Evolutionary conservation across 2,888 invertebrate species (phyloP).

Genomic region (Agrilus cyanescens): DNA sequence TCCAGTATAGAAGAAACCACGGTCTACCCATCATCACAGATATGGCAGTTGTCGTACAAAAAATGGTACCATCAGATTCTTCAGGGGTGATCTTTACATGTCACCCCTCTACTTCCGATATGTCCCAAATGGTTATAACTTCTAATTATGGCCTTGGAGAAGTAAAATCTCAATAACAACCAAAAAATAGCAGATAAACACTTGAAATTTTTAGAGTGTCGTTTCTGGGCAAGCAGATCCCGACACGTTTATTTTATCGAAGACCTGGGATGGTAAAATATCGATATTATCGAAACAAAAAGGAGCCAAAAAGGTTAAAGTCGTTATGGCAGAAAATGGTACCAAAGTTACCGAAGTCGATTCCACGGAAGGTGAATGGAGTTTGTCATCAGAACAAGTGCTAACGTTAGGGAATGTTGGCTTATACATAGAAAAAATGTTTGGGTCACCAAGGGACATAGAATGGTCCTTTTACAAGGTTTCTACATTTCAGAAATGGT

Average conservation of each 20-base stretch:
- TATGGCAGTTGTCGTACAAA: constrained; percentile 74
- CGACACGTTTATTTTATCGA: constrained; percentile 52
- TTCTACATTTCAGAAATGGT: constrained; percentile 11
- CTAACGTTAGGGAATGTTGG: constrained; percentile 46
- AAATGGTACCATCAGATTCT: constrained; percentile 56
- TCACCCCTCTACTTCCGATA: constrained; percentile 62
- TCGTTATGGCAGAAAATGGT: constrained; percentile 36
- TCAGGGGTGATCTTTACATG: constrained; percentile 76
- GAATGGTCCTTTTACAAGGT: constrained; percentile 66
- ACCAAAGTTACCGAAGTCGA: constrained; percentile 26
- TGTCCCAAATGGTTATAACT: constrained; percentile 55
- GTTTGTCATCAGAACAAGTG: constrained; percentile 44
- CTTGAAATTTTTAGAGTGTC: constrained; percentile 47
- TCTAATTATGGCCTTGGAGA: constrained; percentile 77
- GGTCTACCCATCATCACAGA: constrained; percentile 54
- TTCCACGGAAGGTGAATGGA: constrained; percentile 27
- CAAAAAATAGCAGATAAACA: not conserved
- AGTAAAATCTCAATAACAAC: constrained; percentile 36
- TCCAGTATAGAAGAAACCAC: constrained; percentile 68
- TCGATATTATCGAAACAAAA: constrained; percentile 35
- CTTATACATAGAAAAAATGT: constrained; percentile 49
- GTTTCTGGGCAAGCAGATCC: constrained; percentile 70
- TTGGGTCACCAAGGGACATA: constrained; percentile 62
- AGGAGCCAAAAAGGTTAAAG: constrained; percentile 44
- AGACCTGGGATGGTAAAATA: constrained; percentile 38